phyloP scores from a whole-genome alignment of 1,140 invertebrate species.

The Stegodyphus dumicola region DNA sequence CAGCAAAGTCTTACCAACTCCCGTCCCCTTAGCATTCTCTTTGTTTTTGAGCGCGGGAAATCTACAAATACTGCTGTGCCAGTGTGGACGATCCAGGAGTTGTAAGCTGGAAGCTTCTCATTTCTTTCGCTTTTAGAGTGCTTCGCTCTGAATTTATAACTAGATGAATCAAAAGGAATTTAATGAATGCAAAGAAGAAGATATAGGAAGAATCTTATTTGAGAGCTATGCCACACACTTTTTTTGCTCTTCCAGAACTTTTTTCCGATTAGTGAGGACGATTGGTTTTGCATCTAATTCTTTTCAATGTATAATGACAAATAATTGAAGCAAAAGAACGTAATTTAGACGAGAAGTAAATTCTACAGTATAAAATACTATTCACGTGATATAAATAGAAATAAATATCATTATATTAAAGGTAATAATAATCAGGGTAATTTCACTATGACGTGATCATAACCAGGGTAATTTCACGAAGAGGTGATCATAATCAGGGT shows the following conservation, averaged over 20 bases:
- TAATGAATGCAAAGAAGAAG: conserved; percentile 14
- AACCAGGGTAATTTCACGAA: too few species aligned
- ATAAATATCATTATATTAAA: too few species aligned
- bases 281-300: background rate
- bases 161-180: conserved; percentile 12
- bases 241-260: background rate
- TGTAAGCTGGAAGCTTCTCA: conserved; percentile 21
- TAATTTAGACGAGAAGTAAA: too few species aligned
- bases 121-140: conserved; percentile 54
- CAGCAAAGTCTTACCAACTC: conserved; percentile 1
- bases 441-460: too few species aligned
- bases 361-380: too few species aligned
- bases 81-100: conserved; percentile 27
- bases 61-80: conserved; percentile 38
- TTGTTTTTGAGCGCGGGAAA: conserved; percentile 41
- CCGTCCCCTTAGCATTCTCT: background rate
- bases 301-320: too few species aligned
- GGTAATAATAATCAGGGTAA: too few species aligned
- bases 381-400: too few species aligned
- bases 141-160: conserved; percentile 42
- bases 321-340: too few species aligned
- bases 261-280: background rate
- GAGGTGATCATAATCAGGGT: too few species aligned
- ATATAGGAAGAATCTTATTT: background rate
- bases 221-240: background rate